Evolutionary conservation across 2,888 invertebrate genomes (phyloP).

Genomic region (Artemia sinica): DNA sequence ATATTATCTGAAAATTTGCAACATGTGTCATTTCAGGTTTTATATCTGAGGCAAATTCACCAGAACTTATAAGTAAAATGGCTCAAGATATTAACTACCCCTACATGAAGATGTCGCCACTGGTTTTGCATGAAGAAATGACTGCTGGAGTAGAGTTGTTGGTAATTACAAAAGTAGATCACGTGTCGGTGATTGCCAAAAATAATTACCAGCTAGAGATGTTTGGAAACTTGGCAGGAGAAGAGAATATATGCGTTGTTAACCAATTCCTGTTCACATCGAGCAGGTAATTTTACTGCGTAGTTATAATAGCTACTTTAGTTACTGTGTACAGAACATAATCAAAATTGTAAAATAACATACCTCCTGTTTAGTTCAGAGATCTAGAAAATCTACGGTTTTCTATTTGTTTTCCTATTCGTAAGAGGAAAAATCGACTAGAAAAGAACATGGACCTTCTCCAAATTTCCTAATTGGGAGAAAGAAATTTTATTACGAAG

Average conservation of each 20-base stretch:
- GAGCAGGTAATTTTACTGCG: too few species aligned
- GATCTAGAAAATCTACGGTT: too few species aligned
- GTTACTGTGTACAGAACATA: too few species aligned
- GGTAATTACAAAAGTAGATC: not conserved
- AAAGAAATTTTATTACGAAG: too few species aligned
- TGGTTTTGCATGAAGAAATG: not conserved
- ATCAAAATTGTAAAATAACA: too few species aligned
- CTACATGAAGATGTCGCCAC: not conserved
- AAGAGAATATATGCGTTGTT: not conserved
- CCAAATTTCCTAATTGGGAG: too few species aligned
- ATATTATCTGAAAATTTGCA: too few species aligned
- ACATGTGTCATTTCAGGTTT: not conserved
- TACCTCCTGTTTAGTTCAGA: too few species aligned
- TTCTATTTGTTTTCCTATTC: too few species aligned
- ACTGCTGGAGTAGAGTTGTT: not conserved
- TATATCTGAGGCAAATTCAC: not conserved
- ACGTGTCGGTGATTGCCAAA: slow-evolving; percentile 5
- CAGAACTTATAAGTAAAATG: not conserved
- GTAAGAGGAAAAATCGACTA: too few species aligned
- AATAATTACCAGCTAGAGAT: slow-evolving; percentile 1
- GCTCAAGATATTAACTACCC: not conserved
- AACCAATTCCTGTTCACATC: not conserved
- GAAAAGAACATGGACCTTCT: too few species aligned
- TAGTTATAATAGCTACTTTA: too few species aligned
- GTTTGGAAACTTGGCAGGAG: not conserved